These are phyloP conservation scores for Halichoerus grypus DNA, from an alignment of 2,113 vertebrate genomes.

Conservation along the genomic window DNA sequence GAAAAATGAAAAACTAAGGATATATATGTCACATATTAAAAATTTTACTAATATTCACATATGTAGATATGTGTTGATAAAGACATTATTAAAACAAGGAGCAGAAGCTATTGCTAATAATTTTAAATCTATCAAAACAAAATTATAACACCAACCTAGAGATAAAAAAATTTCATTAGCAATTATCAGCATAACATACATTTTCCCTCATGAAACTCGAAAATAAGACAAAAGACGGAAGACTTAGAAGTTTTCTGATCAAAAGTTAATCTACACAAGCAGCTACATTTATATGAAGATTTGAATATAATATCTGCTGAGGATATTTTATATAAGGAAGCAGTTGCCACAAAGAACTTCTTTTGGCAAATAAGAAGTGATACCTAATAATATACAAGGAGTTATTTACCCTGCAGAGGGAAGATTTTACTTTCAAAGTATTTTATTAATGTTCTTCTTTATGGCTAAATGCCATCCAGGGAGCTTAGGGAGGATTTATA, in stretches of 20 bases:
- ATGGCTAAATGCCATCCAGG: background rate
- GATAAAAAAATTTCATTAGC: background rate
- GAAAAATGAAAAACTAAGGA: background rate
- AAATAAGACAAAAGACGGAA: background rate
- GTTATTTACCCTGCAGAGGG: background rate
- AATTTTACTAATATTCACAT: background rate
- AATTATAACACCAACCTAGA: background rate
- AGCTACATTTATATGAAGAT: background rate
- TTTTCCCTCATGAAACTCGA: background rate
- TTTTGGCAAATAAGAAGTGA: background rate
- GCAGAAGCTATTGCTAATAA: background rate
- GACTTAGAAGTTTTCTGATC: background rate
- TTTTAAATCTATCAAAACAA: constrained; percentile 42
- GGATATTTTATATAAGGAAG: constrained; percentile 21
- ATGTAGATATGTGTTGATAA: background rate
- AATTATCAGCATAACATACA: background rate
- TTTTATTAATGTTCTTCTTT: background rate
- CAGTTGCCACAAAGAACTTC: background rate
- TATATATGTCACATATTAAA: background rate
- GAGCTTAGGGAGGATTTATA: background rate
- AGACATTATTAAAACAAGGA: background rate
- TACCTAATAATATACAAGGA: background rate
- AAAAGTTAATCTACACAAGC: background rate
- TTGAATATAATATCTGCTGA: background rate
- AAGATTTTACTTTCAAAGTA: background rate